A percentile compares a stretch with the other conserved stretches of the same genome.
These are phyloP conservation scores for Melieria omissa DNA, from an alignment of 2,888 invertebrate species.

Conservation along the genomic window DNA sequence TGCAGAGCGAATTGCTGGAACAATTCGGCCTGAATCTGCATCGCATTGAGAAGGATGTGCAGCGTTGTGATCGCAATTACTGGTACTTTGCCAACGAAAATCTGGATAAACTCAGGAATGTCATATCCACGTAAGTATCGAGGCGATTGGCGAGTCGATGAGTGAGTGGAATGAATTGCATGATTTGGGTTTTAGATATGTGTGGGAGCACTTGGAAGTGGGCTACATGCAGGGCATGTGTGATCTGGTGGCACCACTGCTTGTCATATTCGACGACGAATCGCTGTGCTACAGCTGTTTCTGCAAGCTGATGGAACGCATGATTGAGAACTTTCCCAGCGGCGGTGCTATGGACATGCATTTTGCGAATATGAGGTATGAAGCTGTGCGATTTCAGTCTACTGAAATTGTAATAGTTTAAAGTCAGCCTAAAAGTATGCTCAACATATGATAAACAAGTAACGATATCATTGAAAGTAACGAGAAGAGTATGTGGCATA, in stretches of 20 bases:
- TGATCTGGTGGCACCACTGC: conserved; percentile 88
- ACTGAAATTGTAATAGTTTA: no score
- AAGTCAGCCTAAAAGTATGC: no score
- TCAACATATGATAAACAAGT: no score
- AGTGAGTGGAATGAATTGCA: no score
- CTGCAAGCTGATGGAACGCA: conserved; percentile 86
- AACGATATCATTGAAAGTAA: no score
- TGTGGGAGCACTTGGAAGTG: conserved; percentile 91
- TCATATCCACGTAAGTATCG: conserved; percentile 90
- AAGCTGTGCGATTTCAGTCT: neutral
- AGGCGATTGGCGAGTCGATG: neutral
- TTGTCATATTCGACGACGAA: conserved; percentile 91
- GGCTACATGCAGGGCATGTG: conserved; percentile 98
- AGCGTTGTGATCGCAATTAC: conserved; percentile 93
- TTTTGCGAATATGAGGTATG: conserved; percentile 88
- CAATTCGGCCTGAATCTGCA: conserved; percentile 89
- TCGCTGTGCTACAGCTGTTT: conserved; percentile 90
- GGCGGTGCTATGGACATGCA: conserved; percentile 93
- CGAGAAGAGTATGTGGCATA: no score
- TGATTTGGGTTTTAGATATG: conserved; percentile 73
- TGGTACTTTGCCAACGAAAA: conserved; percentile 91
- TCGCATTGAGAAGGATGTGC: conserved; percentile 96
- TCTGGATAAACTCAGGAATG: conserved; percentile 90
- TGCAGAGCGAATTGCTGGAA: conserved; percentile 85
- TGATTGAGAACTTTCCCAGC: conserved; percentile 89